phyloP scores from a whole-genome alignment of 2,113 vertebrate species.

The Myodes glareolus region DNA sequence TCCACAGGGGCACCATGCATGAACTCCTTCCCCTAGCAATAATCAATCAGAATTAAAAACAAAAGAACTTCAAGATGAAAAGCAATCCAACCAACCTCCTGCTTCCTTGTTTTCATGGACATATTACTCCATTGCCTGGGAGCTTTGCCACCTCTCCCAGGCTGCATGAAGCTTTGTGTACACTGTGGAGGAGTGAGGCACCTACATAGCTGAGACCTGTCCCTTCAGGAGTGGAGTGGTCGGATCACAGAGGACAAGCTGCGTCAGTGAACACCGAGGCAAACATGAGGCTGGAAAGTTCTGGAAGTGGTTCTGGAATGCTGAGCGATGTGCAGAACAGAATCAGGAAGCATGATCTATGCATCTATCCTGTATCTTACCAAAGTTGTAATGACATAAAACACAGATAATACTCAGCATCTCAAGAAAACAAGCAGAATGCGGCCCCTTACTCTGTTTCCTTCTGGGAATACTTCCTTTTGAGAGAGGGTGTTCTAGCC shows the following conservation, averaged over 20 bases:
- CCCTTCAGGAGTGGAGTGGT: background rate
- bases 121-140: background rate
- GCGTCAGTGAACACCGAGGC: background rate
- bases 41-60: background rate
- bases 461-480: background rate
- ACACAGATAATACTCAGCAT: background rate
- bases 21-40: background rate
- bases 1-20: background rate
- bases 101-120: background rate
- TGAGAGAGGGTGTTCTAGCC: background rate
- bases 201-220: background rate
- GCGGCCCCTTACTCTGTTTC: too few relatives aligned
- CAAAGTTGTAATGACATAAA: rapidly evolving
- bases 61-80: background rate
- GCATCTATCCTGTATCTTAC: rapidly evolving
- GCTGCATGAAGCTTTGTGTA: background rate
- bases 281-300: background rate
- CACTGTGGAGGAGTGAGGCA: rapidly evolving
- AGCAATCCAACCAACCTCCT: background rate
- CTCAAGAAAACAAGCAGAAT: background rate
- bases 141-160: background rate
- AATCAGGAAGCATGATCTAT: rapidly evolving
- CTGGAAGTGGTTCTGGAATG: slow-evolving; percentile 16
- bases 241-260: background rate
- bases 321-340: background rate